Conservation (phyloP, 2,113 vertebrate species). For the Calypte anna region DNA sequence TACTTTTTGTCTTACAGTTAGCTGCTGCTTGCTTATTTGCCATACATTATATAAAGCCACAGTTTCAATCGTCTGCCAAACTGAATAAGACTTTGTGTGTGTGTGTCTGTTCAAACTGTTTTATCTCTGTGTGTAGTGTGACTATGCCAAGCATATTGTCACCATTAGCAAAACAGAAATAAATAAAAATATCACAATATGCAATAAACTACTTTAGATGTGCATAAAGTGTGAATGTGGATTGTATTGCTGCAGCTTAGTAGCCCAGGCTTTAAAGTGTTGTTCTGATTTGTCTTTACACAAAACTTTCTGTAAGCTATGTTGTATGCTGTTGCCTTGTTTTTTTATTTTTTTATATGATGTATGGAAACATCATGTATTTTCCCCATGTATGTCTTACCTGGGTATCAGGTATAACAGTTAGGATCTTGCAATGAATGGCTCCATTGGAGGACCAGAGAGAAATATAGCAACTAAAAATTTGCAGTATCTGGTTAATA, state of each 20-base stretch:
- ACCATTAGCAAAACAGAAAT: neutral
- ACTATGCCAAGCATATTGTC: neutral
- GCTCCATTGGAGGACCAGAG: neutral
- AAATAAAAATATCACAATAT: neutral
- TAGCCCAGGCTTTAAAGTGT: neutral
- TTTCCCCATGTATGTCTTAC: neutral
- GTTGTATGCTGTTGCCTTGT: neutral
- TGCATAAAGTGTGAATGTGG: neutral
- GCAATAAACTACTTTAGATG: neutral
- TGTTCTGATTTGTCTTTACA: neutral
- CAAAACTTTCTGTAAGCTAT: neutral
- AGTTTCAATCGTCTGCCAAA: neutral
- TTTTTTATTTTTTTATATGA: neutral
- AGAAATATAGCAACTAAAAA: neutral
- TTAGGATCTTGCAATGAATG: neutral
- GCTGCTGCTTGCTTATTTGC: neutral
- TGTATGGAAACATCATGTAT: accelerated
- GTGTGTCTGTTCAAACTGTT: neutral
- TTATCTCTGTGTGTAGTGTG: neutral
- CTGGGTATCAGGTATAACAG: neutral
- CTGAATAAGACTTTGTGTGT: neutral
- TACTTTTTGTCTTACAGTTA: neutral
- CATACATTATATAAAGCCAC: neutral
- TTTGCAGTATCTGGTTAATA: neutral
- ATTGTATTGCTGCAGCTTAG: neutral